These are phyloP conservation scores for Holothuria leucospilota DNA, from an alignment of 53 echinoderm and acorn worm species.

Conservation along the genomic window DNA sequence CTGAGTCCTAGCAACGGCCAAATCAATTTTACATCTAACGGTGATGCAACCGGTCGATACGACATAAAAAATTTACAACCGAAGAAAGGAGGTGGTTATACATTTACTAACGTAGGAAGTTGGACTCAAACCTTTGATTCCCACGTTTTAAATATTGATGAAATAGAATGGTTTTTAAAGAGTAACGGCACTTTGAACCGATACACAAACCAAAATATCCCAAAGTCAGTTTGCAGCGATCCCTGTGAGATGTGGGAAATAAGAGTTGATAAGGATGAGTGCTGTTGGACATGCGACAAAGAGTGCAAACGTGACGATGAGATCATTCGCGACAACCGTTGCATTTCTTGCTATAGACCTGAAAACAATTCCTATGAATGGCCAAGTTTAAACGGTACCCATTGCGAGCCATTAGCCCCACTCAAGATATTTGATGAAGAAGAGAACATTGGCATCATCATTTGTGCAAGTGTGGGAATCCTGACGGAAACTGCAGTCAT, in stretches of 20 bases:
- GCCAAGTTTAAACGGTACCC: slow-evolving; percentile 38
- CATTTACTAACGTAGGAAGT: slow-evolving; percentile 46
- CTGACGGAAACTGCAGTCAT: slow-evolving; percentile 54
- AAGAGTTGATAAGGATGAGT: slow-evolving; percentile 62
- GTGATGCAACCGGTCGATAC: slow-evolving; percentile 80
- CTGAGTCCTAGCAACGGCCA: slow-evolving; percentile 75
- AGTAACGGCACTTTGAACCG: slow-evolving; percentile 18
- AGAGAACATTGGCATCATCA: slow-evolving; percentile 41
- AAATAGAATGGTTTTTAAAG: slow-evolving; percentile 29
- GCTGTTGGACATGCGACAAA: slow-evolving; percentile 82
- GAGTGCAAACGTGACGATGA: slow-evolving; percentile 63
- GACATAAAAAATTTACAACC: slow-evolving; percentile 76
- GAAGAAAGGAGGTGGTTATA: slow-evolving; percentile 13
- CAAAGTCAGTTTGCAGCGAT: slow-evolving; percentile 84
- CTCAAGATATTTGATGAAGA: slow-evolving; percentile 52
- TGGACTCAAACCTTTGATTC: slow-evolving; percentile 26
- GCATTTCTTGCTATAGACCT: slow-evolving; percentile 67
- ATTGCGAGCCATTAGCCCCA: slow-evolving; percentile 34
- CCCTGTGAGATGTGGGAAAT: slow-evolving; percentile 73
- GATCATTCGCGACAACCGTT: slow-evolving; percentile 59
- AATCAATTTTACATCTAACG: slow-evolving; percentile 67
- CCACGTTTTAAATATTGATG: not conserved
- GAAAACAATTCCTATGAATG: slow-evolving; percentile 59
- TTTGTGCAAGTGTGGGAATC: slow-evolving; percentile 59
- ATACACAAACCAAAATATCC: not conserved